Evolutionary conservation across 2,888 invertebrate genomes (phyloP).

Genomic region (Hymenopus coronatus): DNA sequence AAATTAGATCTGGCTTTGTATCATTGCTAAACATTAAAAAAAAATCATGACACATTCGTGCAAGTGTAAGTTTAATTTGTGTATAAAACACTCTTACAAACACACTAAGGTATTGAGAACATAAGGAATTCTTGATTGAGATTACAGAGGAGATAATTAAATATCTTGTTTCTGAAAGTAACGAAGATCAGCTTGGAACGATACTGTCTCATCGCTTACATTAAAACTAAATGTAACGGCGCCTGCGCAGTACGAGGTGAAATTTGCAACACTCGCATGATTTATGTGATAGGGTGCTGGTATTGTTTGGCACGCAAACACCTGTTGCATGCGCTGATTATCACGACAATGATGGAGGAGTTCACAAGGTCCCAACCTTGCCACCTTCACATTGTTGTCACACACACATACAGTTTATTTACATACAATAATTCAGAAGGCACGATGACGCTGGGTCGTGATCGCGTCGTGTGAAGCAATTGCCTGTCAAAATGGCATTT

Average conservation of each 20-base stretch:
- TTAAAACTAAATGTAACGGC: not conserved
- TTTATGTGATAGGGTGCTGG: not conserved
- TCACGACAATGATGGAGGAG: not conserved
- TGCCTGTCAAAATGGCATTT: not conserved
- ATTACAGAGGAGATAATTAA: too few species aligned
- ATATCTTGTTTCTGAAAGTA: too few species aligned
- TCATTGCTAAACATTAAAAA: too few species aligned
- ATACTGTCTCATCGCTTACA: too few species aligned
- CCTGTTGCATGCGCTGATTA: not conserved
- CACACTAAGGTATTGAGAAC: too few species aligned
- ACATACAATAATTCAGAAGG: not conserved
- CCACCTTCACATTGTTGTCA: not conserved
- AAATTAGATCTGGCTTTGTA: too few species aligned
- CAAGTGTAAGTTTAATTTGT: too few species aligned
- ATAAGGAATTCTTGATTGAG: too few species aligned
- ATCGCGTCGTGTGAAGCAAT: not conserved
- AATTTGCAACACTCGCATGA: not conserved
- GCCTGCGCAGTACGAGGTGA: not conserved
- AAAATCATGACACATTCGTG: too few species aligned
- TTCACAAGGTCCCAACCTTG: not conserved
- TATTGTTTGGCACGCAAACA: not conserved
- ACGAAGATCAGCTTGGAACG: too few species aligned
- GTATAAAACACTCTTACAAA: too few species aligned
- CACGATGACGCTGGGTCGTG: not conserved
- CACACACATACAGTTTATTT: not conserved